Evolutionary conservation across 2,113 vertebrate genomes (phyloP), one percentile per base, ranked within the genome.

Genomic region (Solea solea): DNA sequence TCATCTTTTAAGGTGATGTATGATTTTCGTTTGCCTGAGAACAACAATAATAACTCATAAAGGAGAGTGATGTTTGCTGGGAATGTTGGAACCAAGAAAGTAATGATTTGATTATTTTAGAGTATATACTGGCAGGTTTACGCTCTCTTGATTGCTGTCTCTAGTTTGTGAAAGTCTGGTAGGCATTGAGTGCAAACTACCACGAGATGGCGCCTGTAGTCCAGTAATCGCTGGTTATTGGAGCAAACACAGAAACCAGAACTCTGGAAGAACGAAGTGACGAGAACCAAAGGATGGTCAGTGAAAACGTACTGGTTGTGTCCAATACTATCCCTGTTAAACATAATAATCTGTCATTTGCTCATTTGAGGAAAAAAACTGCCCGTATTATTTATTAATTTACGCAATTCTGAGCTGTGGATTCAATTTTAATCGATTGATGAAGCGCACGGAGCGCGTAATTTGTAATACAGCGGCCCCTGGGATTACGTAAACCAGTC

Each of bases 161-260:
- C 34, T 6, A 34, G 34, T 6, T 34, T 34, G 2, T 34, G 5
- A 34, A 10, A 27, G 11, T 34, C 40, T 14, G 67, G 8, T 8
- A 15, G 51, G 10, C 12, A 13, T 25, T 15, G 34, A 8, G 50
- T 14, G 46, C 5, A 6, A 15, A 40, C 0, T 8, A 40, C 80
- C 88, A 84, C 64, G 0, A 76, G 90, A 60, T 78, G 88, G 88
- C 83, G 83, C 79, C 65, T 67, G 0, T 15, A 34, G n/a, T 61
- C 65, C 52, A 78, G 1, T 27, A 50, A 69, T 61, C 21, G 16
- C 4, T 3, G 12, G 4, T 9, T 9, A 25, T 21, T 2, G 53
- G 1, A 48, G 9, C 7, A 40, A 51, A 48, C 5, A 7, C 15
- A 15, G 14, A 48, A 21, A 21, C 21, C 1, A 21, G 1, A 21